Evolutionary conservation across 2,888 invertebrate genomes (phyloP), one percentile per base, ranked within the genome.

Genomic region (Aplocera efformata): DNA sequence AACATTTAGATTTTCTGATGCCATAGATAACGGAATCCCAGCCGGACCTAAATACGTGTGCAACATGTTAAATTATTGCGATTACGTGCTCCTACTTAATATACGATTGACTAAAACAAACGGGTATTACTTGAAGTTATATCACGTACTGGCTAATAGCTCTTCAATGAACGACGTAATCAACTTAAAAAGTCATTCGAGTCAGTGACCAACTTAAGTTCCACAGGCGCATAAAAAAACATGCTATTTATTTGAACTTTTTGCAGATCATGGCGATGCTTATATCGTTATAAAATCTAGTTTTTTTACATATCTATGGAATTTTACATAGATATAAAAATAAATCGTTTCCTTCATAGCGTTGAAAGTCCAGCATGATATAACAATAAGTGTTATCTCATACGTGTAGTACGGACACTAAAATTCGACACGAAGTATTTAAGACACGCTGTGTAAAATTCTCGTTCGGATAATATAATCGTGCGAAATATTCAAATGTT

Each of bases 11-110:
- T 42, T 50, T 48, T 44, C 34, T 50, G 46, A 36, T 45, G 35
- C 17, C 45, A 30, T 26, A 39, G 52, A 58, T 73, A 73, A 72
- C 74, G 74, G 73, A 63, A 58, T 53, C 33, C 37, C 49, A 63
- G 53, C 59, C 67, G 63, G 63, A 69, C 65, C 56, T 60, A 60
- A 46, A 57, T 54, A 65, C 72, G 72, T 61, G 66, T 50, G 53
- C 48, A 55, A 63, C 63, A 64, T 72, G 35, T 52, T 50, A 46
- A 62, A 64, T 58, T 48, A 42, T 48, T 42, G 45, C 48, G 38
- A 57, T 67, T 72, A 73, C 71, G 67, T 71, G 72, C 21, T 32
- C 58, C 51, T 49, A 56, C 63, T 64, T 60, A 56, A 59, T 64
- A 65, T 67, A 56, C 51, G 46, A 58, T 55, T 56, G 56, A 59